Base-by-base conservation (phyloP, 2,797 vertebrate species). In the Anguilla obscura region DNA sequence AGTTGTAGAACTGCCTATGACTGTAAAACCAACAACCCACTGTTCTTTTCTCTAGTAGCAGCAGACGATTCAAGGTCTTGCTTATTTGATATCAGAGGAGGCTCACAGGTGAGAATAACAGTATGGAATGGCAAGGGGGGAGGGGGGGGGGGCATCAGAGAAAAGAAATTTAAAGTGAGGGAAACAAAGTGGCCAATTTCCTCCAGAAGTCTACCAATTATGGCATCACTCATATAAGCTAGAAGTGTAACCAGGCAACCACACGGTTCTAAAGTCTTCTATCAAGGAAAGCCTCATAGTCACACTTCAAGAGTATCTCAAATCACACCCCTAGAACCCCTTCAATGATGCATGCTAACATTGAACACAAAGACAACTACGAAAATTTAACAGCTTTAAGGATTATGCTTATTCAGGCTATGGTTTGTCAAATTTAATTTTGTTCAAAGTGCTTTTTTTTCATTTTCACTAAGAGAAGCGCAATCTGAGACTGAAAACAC, bases 231-330 rank as follows among this genome's bases (percentile, higher is more conserved):
- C 74, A 30, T 3, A 48, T 54, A 58, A 7, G 50, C 12, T 14
- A 56, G 92, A 93, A 92, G 91, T 50, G 95, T 96, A 93, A 91
- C 95, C 94, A 96, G 93, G 96, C 95, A 96, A 96, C 95, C 89
- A 88, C 92, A 90, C 92, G 92, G 93, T 93, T 91, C 91, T 91
- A 82, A 94, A 92, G 60, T 92, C 92, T 92, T 91, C 92, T 94
- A 92, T 94, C 94, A 94, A 95, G 95, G 92, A 93, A 95, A 91
- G 94, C 95, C 95, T 95, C 95, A 94, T 95, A 93, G 94, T 92
- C 9, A 24, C 69, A 74, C 30, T 76, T 27, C 52, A 30, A 71
- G 66, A 71, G 66, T 71, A 30, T 71, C 27, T 71, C 66, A 71
- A 71, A 71, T 10, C 27, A 9, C 8, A 71, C 66, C 27, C 14